phyloP scores from a whole-genome alignment of 2,113 vertebrate genomes.

The Pyrgilauda ruficollis region DNA sequence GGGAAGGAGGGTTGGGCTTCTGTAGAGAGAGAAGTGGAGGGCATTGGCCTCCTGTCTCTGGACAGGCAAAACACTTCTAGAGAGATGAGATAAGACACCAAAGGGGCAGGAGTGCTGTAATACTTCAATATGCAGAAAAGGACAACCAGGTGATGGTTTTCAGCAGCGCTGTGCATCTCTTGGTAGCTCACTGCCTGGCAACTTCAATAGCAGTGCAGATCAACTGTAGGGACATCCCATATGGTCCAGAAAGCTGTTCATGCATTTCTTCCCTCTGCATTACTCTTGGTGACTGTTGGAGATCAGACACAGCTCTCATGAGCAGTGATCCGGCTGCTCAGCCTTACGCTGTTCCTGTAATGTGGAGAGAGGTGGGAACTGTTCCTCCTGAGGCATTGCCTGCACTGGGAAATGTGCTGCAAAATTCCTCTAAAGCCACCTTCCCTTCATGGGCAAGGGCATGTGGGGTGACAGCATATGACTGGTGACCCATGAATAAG shows the following conservation, averaged over 20 bases:
- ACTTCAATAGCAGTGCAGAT: neutral
- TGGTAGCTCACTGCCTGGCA: slow-evolving; percentile 36
- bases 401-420: neutral
- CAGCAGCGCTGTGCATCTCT: neutral
- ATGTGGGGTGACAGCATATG: neutral
- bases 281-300: neutral
- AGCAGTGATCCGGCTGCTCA: neutral
- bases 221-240: slow-evolving; percentile 6
- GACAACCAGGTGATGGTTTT: slow-evolving; percentile 9
- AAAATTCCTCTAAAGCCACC: neutral
- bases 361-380: neutral
- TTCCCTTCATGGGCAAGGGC: neutral
- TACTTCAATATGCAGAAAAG: neutral
- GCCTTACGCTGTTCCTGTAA: neutral
- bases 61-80: neutral
- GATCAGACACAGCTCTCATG: neutral
- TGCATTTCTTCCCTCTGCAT: neutral
- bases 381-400: neutral
- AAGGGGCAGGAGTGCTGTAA: neutral
- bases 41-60: neutral
- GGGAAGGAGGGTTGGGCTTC: neutral
- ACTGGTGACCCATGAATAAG: neutral
- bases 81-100: neutral
- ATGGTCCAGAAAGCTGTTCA: slow-evolving; percentile 28
- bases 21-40: neutral